A percentile compares a stretch with the other conserved stretches of the same genome.
phyloP scores from a whole-genome alignment of 2,888 invertebrate species.

The Syrista parreyssii region DNA sequence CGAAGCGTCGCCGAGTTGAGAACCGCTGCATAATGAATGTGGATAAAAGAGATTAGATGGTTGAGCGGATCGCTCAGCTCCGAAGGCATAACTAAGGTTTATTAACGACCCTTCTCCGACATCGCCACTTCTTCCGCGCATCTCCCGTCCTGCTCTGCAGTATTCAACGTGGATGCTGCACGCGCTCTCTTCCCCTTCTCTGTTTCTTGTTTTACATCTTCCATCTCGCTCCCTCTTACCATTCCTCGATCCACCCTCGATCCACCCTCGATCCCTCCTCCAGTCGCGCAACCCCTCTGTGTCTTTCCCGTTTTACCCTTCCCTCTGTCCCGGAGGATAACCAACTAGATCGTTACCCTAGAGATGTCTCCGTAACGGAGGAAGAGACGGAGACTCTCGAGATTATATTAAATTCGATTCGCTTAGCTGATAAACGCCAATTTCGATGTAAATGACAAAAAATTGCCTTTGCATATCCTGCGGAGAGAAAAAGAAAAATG shows the following conservation, averaged over 20 bases:
- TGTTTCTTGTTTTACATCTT: neutral
- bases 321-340: slow-evolving; percentile 22
- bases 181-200: neutral
- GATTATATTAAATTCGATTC: slow-evolving; percentile 31
- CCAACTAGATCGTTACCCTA: slow-evolving; percentile 37
- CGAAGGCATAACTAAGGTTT: slow-evolving; percentile 51
- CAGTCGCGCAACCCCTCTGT: slow-evolving; percentile 2
- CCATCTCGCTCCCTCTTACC: neutral
- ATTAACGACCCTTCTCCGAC: slow-evolving; percentile 44
- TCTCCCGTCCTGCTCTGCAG: slow-evolving; percentile 22
- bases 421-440: slow-evolving; percentile 29
- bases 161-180: slow-evolving; percentile 10
- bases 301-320: slow-evolving; percentile 18
- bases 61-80: slow-evolving; percentile 44
- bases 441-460: slow-evolving; percentile 42
- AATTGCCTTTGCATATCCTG: neutral
- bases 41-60: slow-evolving; percentile 58
- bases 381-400: neutral
- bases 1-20: slow-evolving; percentile 28
- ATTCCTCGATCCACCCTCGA: too few species aligned
- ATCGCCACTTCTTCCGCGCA: slow-evolving; percentile 7
- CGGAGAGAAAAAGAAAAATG: too few species aligned
- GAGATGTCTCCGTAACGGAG: neutral
- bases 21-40: slow-evolving; percentile 52
- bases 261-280: slow-evolving; percentile 9